phyloP scores from a whole-genome alignment of 30 jellyfish, hydroid and myxozoan species.

The Aurelia sp. region DNA sequence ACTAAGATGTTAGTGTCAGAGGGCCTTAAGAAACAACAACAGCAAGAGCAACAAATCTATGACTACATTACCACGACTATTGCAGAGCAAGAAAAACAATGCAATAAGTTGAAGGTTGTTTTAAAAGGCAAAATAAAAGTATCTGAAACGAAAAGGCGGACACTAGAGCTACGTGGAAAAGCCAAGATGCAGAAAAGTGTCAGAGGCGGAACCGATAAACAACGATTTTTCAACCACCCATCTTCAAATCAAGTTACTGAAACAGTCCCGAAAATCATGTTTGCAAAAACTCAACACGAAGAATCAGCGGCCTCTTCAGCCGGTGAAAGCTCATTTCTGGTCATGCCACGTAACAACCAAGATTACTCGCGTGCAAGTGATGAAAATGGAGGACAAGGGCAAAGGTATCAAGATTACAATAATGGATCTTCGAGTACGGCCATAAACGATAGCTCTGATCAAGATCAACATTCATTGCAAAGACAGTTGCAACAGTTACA shows the following conservation, averaged over 20 bases:
- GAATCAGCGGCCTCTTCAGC: not conserved
- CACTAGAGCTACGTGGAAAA: conserved; percentile 48
- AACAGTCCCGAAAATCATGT: not conserved
- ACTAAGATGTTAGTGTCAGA: conserved; percentile 39
- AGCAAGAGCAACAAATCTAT: conserved; percentile 43
- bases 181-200: conserved; percentile 14
- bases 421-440: not conserved
- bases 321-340: not conserved
- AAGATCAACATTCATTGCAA: conserved; percentile 40
- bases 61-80: conserved; percentile 28
- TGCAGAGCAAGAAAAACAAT: conserved; percentile 53
- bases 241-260: conserved; percentile 6
- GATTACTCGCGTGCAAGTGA: not conserved
- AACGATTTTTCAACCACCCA: not conserved
- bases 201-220: conserved; percentile 8
- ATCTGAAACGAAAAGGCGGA: conserved; percentile 47
- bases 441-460: not conserved
- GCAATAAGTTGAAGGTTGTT: conserved; percentile 27
- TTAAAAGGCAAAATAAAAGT: conserved; percentile 41
- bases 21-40: conserved; percentile 40
- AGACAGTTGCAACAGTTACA: conserved; percentile 59
- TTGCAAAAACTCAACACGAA: not conserved
- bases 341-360: not conserved
- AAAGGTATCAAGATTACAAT: not conserved
- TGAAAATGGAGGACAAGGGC: not conserved